phyloP scores from a whole-genome alignment of 2,797 vertebrate species.

The Scolopax rusticola region DNA sequence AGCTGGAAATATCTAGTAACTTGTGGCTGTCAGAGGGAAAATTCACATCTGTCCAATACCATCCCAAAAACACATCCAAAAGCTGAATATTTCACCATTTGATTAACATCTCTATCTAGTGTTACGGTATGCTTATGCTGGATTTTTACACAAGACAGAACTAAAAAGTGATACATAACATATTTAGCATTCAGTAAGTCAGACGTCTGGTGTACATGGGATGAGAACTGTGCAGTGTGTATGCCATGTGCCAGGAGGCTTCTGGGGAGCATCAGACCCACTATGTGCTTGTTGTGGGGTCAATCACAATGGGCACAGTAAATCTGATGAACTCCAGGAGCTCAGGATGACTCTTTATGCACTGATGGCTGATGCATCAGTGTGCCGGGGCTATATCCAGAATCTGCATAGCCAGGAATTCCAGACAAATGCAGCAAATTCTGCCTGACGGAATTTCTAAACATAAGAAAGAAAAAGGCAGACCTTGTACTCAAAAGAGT shows the following conservation, averaged over 20 bases:
- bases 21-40: neutral
- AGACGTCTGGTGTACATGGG: accelerated
- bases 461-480: neutral
- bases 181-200: neutral
- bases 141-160: neutral
- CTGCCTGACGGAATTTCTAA: neutral
- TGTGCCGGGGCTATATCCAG: neutral
- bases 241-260: neutral
- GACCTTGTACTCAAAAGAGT: neutral
- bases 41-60: neutral
- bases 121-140: neutral
- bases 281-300: neutral
- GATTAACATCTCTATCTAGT: neutral
- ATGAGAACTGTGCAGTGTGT: neutral
- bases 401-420: neutral
- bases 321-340: neutral
- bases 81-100: neutral
- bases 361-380: neutral
- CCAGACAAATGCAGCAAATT: neutral
- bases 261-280: neutral
- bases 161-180: accelerated
- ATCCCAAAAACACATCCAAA: neutral
- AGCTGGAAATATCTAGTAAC: neutral
- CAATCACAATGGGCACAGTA: neutral
- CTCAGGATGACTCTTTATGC: neutral